phyloP scores from a whole-genome alignment of 2,797 vertebrate genomes.

The Phoebastria nigripes region DNA sequence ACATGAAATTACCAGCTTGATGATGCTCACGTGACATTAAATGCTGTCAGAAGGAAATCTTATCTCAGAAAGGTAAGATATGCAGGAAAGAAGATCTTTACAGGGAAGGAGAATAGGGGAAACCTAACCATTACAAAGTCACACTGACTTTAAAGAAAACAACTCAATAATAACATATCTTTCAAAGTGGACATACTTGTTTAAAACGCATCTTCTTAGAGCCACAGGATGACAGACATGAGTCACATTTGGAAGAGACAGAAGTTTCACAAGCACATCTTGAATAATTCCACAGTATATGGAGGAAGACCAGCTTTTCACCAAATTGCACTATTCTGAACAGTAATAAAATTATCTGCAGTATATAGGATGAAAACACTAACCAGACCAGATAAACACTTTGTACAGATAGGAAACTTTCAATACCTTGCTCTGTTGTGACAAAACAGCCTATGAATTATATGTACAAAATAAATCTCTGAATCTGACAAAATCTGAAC shows the following conservation, averaged over 20 bases:
- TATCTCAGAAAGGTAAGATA: neutral
- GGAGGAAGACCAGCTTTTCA: neutral
- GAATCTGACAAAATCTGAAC: neutral
- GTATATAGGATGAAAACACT: neutral
- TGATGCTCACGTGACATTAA: neutral
- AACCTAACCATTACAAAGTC: neutral
- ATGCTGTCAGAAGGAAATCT: neutral
- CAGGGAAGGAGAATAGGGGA: neutral
- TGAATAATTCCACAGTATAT: neutral
- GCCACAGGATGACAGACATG: neutral
- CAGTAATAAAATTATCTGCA: neutral
- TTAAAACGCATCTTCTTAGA: neutral
- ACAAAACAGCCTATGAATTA: neutral
- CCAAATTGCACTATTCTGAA: neutral
- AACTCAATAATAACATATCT: neutral
- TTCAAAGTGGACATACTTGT: neutral
- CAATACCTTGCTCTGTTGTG: neutral
- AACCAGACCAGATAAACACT: neutral
- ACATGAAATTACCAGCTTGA: neutral
- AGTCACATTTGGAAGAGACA: neutral
- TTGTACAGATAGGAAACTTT: neutral
- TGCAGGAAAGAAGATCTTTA: neutral
- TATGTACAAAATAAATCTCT: neutral
- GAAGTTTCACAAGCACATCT: neutral
- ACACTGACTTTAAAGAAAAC: neutral